Base-by-base conservation (phyloP, 2,113 vertebrate genomes). In the Callionymus lyra region DNA sequence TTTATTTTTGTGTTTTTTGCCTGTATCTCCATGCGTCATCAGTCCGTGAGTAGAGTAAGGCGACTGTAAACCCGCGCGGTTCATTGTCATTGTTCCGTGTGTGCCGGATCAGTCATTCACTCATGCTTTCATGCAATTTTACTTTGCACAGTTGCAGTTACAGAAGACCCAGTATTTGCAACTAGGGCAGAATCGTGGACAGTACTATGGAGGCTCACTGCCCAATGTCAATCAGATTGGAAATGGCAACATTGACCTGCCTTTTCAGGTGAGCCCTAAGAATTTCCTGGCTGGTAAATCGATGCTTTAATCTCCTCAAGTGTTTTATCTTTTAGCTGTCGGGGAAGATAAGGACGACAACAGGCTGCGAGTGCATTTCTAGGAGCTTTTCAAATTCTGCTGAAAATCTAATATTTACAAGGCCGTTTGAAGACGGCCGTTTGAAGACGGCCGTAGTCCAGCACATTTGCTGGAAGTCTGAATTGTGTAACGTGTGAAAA, bases 191-290 rank as follows among this genome's bases (percentile, higher is more conserved):
- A 94, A 88, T 74, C 94, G 94, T 50, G 92, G 91, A 83, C 95
- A 98, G 84, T 97, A 91, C 89, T 99, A 98, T 0, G 95, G 95
- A 39, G 95, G 95, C 46, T 98, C 95, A 44, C 82, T 98, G 84
- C 95, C 95, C 85, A 98, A 99, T 59, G 95, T 99, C 81, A 99
- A 98, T 77, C 95, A 98, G 87, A 92, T 99, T 64, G 95, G 94
- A 69, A 97, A 89, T 83, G 86, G 92, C 82, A 86, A 86, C 63
- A 88, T 90, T 88, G 94, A 98, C 79, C 88, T 98, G 74, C 87
- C 95, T 75, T 98, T 98, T 87, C 95, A 98, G 95, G 94, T 98
- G 84, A 91, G 90, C 82, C 70, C 70, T 70, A 76, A 81, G 80
- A 69, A 64, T 76, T 69, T 82, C 21, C 66, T 73, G 54, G 72